Evolutionary conservation across 1,140 invertebrate genomes (phyloP), one percentile per base, ranked within the genome.

Genomic region (Drosophila repleta): DNA sequence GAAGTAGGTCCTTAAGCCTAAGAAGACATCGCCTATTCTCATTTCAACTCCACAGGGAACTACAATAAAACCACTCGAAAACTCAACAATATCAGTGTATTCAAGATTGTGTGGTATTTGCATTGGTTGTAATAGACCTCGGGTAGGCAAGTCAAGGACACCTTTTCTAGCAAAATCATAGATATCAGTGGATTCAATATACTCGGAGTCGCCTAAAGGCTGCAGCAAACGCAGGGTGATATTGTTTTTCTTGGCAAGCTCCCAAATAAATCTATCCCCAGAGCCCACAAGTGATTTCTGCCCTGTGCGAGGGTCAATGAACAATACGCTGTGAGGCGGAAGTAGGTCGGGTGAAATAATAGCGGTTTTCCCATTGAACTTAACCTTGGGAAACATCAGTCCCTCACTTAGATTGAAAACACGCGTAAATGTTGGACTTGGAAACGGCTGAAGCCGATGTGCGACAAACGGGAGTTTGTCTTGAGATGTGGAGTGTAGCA

Each of bases 391-490:
- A 32, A 62, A 69, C 0, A 61, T 29, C 2, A 6, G 5, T 3
- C 13, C 11, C 0, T 20, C 6, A 13, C 8, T 4, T n/a, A 56
- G 10, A 29, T 55, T 7, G 5, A 0, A 3, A 1, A 56, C 7
- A 2, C 3, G 41, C 1, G 13, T 11, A n/a, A 70, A 18, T n/a
- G 1, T 48, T 8, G 67, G 17, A 13, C 1, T 56, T 7, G 67
- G 67, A 70, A 70, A 70, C 11, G 61, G 61, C 21, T 52, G 41
- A 1, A 70, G 32, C 6, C 67, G 45, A 45, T 64, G 35, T 18
- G n/a, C 10, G 0, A n/a, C 8, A 13, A 39, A 15, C 7, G 24
- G 8, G 1, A 5, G 21, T 15, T 37, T 11, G 2, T 0, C 17
- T 55, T 8, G 2, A n/a, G 57, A 15, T 5, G 10, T 51, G 7